A percentile compares a stretch with the other conserved stretches of the same genome.
Evolutionary conservation across 2,888 invertebrate species (phyloP).

Genomic region (Yponomeuta cagnagella): DNA sequence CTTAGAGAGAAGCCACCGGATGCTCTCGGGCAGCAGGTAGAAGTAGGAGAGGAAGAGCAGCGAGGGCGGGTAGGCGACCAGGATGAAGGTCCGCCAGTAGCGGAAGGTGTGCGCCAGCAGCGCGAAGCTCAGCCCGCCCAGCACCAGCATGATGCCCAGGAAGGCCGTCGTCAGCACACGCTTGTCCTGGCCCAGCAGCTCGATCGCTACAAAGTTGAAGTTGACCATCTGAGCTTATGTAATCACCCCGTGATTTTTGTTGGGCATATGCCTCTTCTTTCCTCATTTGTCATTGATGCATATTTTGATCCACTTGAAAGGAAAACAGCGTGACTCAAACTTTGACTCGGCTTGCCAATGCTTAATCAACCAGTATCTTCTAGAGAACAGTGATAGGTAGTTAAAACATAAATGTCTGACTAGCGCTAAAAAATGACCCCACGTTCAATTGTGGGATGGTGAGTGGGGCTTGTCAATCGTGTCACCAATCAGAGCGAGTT

Average conservation of each 20-base stretch:
- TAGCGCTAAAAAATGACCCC: too few relatives aligned
- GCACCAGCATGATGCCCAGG: constrained; percentile 71
- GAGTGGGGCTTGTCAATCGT: too few relatives aligned
- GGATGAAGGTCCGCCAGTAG: constrained; percentile 82
- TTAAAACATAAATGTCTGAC: too few relatives aligned
- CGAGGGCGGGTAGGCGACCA: constrained; percentile 82
- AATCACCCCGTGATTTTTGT: not conserved
- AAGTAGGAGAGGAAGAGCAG: constrained; percentile 80
- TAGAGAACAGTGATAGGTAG: too few relatives aligned
- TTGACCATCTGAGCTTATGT: too few relatives aligned
- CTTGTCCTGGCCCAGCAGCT: constrained; percentile 61
- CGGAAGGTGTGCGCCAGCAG: constrained; percentile 80
- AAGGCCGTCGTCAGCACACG: constrained; percentile 61
- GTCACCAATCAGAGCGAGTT: too few relatives aligned
- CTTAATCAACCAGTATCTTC: too few relatives aligned
- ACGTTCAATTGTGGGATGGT: too few relatives aligned
- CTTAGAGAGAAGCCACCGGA: constrained; percentile 85
- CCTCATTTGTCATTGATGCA: too few relatives aligned
- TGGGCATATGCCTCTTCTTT: not conserved
- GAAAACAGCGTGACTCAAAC: too few relatives aligned
- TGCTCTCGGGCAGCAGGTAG: constrained; percentile 84
- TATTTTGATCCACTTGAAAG: too few relatives aligned
- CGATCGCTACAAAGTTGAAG: constrained; percentile 49
- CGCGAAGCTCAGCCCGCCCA: constrained; percentile 83
- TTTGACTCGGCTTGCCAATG: too few relatives aligned